Base-by-base conservation (phyloP, 1,140 invertebrate species). In the Achroia grisella region DNA sequence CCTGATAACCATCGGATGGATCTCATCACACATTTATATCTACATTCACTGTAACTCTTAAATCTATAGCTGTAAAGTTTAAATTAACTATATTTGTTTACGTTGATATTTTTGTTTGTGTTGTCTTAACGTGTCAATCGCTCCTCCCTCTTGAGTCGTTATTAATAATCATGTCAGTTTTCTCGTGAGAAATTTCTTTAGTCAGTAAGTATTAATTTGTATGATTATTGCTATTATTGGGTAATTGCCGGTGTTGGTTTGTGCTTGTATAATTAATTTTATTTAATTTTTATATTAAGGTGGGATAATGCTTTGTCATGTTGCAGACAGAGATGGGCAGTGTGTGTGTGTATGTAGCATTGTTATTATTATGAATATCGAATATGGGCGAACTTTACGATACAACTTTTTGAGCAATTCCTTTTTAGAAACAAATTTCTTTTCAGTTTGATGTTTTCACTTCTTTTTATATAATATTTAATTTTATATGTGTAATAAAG, bases 141-240 rank as follows among this genome's bases (percentile, higher is more conserved):
- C 69, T 55, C 64, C 71, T 78, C 62, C 71, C 63, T 47, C 57
- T 44, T 49, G 45, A 65, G 48, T 55, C 49, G 58, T 64, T 74
- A 72, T 79, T 79, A 78, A 81, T 72, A 81, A 81, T 69, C 63
- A 72, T 73, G 74, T 74, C 72, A 76, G 72, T 72, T 57, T 53
- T 29, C 55, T 61, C 77, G 74, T 78, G 77, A 78, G 74, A 81
- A 76, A 70, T 68, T 64, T 70, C 65, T 69, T 56, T 46, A 65
- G 59, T 51, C 44, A 47, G 61, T 69, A 69, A 65, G 56, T 72
- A 74, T 67, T 71, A 72, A 71, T 77, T 67, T 70, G 44, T 50
- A 47, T 41, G 62, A 71, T 72, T 67, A 73, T 67, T 66, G 57
- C 63, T 64, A 70, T 75, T 71, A 74, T 76, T 72, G 56, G 60